Evolutionary conservation across 2,113 vertebrate species (phyloP), one percentile per base, ranked within the genome.

Genomic region (Brachyistius frenatus): DNA sequence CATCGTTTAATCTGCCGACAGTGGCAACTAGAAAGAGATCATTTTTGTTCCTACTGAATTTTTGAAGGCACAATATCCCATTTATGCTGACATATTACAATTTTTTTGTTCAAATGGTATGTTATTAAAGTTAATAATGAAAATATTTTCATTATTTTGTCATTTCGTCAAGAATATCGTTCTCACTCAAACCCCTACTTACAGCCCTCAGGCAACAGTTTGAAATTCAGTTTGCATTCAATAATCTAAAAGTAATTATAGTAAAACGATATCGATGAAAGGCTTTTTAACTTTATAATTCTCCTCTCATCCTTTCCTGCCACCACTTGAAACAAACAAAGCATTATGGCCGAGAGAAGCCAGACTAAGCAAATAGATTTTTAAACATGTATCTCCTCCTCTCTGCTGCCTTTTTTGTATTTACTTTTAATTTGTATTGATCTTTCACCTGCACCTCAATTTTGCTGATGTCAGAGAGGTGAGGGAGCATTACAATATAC

Each of bases 381-480:
- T 89, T 88, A 84, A 92, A 89, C 76, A 52, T 64, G 85, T 87
- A 82, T 82, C 54, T 16, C 81, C 78, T 76, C 87, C 87, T 60
- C 86, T 89, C 90, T 72, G 33, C 75, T 49, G 74, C 66, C 62
- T 71, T 82, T 79, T 94, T 93, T 93, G 87, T 94, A 95, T 96
- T 96, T 96, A 93, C 94, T 95, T 97, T 96, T 96, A 96, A 97
- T 97, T 96, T 96, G 90, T 94, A 95, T 95, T 86, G 93, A 95
- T 96, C 90, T 85, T 86, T 74, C 55, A 76, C 79, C 85, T 55
- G 73, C 86, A 78, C 94, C 95, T 93, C 90, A 91, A 92, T 94
- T 93, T 93, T 93, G 91, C 91, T 78, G 71, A 83, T 92, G 93
- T 94, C 94, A 94, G 78, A 85, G 90, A 91, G 94, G 92, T 94